A percentile compares a stretch with the other conserved stretches of the same genome.
These are phyloP conservation scores for Calephelis virginiensis DNA, from an alignment of 1,140 invertebrate species.

Conservation along the genomic window DNA sequence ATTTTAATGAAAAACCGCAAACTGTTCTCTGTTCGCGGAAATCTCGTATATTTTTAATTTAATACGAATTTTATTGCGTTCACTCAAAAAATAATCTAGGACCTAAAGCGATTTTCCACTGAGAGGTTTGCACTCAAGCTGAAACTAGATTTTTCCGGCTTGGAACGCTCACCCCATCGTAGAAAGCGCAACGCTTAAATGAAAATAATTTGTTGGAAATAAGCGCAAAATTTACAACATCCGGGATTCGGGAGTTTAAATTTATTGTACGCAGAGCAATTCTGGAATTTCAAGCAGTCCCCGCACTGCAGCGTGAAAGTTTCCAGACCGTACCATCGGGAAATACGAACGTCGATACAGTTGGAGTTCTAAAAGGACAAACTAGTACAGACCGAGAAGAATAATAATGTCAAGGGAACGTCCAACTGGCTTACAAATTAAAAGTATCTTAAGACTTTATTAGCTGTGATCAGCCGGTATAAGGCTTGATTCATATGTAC, in stretches of 20 bases:
- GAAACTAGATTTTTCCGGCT: constrained; percentile 30
- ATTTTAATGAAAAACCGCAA: no score
- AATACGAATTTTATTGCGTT: constrained; percentile 1
- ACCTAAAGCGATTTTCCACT: constrained; percentile 16
- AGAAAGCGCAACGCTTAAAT: constrained; percentile 20
- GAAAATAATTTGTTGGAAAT: constrained; percentile 48
- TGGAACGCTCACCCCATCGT: constrained; percentile 12
- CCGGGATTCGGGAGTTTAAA: constrained; percentile 42
- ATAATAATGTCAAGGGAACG: not conserved
- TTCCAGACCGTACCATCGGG: constrained; percentile 20
- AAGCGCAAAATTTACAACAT: constrained; percentile 51
- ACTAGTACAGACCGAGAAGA: constrained; percentile 14
- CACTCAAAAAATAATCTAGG: constrained; percentile 26
- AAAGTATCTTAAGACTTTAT: no score
- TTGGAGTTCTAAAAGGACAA: constrained; percentile 15
- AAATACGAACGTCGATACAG: constrained; percentile 22
- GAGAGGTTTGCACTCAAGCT: constrained; percentile 22
- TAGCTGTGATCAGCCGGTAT: no score
- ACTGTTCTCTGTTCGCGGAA: not conserved
- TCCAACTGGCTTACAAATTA: no score
- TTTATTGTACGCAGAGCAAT: constrained; percentile 56
- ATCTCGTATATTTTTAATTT: constrained; percentile 5
- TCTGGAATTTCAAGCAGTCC: constrained; percentile 52
- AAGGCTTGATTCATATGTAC: no score
- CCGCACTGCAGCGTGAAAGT: constrained; percentile 23